Percentiles rank a stretch among this genome's conserved stretches.
Conservation (phyloP, 35 echinoderm and acorn worm species). For the Eucidaris tribuloides region DNA sequence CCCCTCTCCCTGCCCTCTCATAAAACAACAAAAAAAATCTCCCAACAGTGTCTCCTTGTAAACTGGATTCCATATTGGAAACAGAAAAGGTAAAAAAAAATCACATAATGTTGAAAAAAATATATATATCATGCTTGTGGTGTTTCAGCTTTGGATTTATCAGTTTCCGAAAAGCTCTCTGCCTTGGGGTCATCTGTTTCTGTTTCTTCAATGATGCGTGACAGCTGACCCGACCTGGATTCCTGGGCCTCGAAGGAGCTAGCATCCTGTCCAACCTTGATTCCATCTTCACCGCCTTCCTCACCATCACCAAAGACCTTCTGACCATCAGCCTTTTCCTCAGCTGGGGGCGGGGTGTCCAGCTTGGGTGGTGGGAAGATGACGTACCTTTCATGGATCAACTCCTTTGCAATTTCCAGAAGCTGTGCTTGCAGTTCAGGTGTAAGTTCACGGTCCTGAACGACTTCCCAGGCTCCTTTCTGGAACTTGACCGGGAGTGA, state of each 20-base stretch:
- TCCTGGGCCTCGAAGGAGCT: background rate
- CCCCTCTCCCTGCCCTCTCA: no score
- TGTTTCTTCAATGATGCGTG: slow-evolving; percentile 2
- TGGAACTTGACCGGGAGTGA: slow-evolving; percentile 92
- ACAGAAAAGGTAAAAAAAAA: no score
- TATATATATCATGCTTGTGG: no score
- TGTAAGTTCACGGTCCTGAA: slow-evolving; percentile 65
- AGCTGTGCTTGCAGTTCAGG: slow-evolving; percentile 42
- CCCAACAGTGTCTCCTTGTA: no score
- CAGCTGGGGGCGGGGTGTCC: slow-evolving; percentile 27
- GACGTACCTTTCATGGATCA: slow-evolving; percentile 64
- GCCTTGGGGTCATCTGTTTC: slow-evolving; percentile 2
- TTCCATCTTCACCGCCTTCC: slow-evolving; percentile 8
- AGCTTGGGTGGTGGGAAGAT: slow-evolving; percentile 72
- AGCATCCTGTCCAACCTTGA: background rate
- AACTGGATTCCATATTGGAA: no score
- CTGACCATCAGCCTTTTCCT: slow-evolving; percentile 17
- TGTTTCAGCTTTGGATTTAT: slow-evolving; percentile 13
- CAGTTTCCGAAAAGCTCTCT: background rate
- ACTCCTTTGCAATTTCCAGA: slow-evolving; percentile 54
- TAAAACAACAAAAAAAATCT: no score
- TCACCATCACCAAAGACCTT: slow-evolving; percentile 61
- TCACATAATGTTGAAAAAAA: no score
- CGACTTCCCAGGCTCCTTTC: slow-evolving; percentile 72
- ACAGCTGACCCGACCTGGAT: background rate